Evolutionary conservation across 2,113 vertebrate genomes (phyloP).

Genomic region (Bos javanicus): DNA sequence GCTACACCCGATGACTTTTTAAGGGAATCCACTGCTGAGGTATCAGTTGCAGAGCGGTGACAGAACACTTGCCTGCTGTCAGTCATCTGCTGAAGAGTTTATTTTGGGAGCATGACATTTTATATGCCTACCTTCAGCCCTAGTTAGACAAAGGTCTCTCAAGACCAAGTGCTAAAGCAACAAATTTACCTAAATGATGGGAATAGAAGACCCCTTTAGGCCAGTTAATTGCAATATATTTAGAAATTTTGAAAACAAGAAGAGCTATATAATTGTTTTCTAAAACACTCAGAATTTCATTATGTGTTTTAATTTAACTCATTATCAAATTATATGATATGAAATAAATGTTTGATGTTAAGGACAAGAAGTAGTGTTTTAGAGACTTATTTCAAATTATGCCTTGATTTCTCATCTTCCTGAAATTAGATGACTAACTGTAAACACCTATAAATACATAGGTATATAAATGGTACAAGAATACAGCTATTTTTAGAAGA

Average conservation of each 20-base stretch:
- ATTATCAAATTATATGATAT: slow-evolving; percentile 5
- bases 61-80: slow-evolving; percentile 97
- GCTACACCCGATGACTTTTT: slow-evolving; percentile 95
- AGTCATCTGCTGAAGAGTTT: slow-evolving; percentile 84
- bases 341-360: not conserved
- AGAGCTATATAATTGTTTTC: slow-evolving; percentile 19
- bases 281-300: slow-evolving; percentile 40
- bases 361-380: not conserved
- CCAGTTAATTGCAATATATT: slow-evolving; percentile 25
- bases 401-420: slow-evolving; percentile 7
- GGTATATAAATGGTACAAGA: not conserved
- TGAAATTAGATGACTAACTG: not conserved
- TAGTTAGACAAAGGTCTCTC: slow-evolving; percentile 79
- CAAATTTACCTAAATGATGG: slow-evolving; percentile 30
- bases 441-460: not conserved
- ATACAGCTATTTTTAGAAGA: slow-evolving; percentile 22
- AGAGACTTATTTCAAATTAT: slow-evolving; percentile 5
- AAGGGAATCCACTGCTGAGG: slow-evolving; percentile 94
- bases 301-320: slow-evolving; percentile 41
- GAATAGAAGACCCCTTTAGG: not conserved
- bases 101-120: slow-evolving; percentile 94
- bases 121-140: slow-evolving; percentile 79
- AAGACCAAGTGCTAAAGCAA: slow-evolving; percentile 66
- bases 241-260: slow-evolving; percentile 12
- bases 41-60: slow-evolving; percentile 91